phyloP scores from a whole-genome alignment of 2,797 vertebrate species.

The Oreonectes daqikongensis region DNA sequence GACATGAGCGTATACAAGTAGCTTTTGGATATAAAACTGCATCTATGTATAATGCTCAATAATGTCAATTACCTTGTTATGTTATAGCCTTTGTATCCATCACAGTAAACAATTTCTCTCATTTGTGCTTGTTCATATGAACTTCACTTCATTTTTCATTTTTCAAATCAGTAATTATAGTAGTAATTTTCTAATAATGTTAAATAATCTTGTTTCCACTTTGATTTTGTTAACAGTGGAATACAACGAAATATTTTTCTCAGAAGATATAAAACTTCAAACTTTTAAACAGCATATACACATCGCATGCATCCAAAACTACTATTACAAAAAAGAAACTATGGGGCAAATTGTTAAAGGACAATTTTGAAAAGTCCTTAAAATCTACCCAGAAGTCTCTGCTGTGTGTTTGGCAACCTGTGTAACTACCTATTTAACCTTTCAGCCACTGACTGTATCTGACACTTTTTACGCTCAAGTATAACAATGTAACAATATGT shows the following conservation, averaged over 20 bases:
- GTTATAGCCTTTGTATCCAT: neutral
- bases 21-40: neutral
- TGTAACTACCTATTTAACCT: constrained; percentile 59
- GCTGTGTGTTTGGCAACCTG: constrained; percentile 57
- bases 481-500: constrained; percentile 50
- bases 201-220: too few species aligned
- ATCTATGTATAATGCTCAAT: neutral
- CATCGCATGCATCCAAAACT: neutral
- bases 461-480: constrained; percentile 56
- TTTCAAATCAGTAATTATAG: too few species aligned
- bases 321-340: neutral
- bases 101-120: neutral
- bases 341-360: constrained; percentile 46
- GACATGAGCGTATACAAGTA: constrained; percentile 8
- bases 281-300: neutral
- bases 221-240: neutral
- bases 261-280: neutral
- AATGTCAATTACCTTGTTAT: neutral
- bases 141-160: too few species aligned
- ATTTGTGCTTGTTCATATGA: neutral
- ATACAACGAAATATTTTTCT: too few species aligned
- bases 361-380: constrained; percentile 26
- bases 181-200: too few species aligned
- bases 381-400: constrained; percentile 63
- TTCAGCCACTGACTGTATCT: constrained; percentile 51